Conservation (phyloP, 2,888 invertebrate genomes). For the Napeogenes sylphis region DNA sequence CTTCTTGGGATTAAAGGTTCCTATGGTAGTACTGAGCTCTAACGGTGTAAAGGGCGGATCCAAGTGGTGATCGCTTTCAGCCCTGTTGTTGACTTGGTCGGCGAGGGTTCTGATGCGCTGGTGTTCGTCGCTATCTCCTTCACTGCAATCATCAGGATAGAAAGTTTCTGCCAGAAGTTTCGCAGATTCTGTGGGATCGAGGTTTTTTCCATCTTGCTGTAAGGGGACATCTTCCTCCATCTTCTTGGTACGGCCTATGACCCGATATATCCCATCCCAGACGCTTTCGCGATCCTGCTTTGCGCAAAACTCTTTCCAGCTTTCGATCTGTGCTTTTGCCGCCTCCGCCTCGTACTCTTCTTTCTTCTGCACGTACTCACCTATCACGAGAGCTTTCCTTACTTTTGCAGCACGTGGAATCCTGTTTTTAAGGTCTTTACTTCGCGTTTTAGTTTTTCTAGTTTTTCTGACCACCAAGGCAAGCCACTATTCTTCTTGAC, state of each 20-base stretch:
- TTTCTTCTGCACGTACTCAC: constrained; percentile 15
- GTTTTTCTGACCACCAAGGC: not conserved
- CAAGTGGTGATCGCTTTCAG: not conserved
- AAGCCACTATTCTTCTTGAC: not conserved
- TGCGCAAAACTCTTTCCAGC: constrained; percentile 28
- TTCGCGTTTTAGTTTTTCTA: not conserved
- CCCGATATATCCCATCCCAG: constrained; percentile 29
- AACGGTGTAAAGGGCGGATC: not conserved
- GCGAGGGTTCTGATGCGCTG: not conserved
- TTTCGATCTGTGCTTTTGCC: constrained; percentile 3
- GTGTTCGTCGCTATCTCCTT: not conserved
- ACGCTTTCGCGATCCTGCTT: constrained; percentile 23
- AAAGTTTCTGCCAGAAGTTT: not conserved
- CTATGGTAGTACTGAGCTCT: not conserved
- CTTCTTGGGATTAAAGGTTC: not conserved
- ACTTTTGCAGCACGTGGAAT: not conserved
- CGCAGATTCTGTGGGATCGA: not conserved
- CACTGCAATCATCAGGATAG: no score
- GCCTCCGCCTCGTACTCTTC: constrained; percentile 8
- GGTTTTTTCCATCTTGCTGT: not conserved
- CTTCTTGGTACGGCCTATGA: constrained; percentile 12
- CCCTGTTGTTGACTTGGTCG: not conserved
- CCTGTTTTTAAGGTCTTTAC: not conserved
- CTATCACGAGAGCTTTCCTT: not conserved
- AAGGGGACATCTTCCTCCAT: not conserved